These are phyloP conservation scores for Drosophila pectinifera DNA, from an alignment of 1,140 invertebrate genomes.

Conservation along the genomic window DNA sequence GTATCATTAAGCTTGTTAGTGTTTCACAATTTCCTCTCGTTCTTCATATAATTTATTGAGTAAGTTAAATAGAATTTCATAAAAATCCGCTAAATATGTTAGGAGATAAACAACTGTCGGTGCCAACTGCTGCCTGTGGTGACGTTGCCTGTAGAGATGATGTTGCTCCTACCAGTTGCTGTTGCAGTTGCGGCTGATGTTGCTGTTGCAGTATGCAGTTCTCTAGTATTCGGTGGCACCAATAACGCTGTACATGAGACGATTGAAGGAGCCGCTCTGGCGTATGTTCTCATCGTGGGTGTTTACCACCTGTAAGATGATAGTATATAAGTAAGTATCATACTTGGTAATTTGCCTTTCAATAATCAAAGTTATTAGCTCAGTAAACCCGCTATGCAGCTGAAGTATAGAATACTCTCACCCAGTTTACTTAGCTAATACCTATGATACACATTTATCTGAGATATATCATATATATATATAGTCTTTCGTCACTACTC, in stretches of 20 bases:
- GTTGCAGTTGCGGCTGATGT: constrained; percentile 42
- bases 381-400: background rate
- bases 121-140: constrained; percentile 47
- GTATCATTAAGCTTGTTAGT: constrained; percentile 67
- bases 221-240: constrained; percentile 90
- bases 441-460: background rate
- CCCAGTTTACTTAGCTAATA: background rate
- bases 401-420: no score
- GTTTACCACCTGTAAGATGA: constrained; percentile 82
- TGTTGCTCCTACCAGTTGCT: constrained; percentile 27
- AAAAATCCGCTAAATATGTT: constrained; percentile 81
- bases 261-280: constrained; percentile 95
- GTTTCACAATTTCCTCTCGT: constrained; percentile 54
- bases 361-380: background rate
- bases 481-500: constrained; percentile 34
- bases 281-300: constrained; percentile 91
- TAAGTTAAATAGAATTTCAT: constrained; percentile 80
- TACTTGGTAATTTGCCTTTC: background rate
- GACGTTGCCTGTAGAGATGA: constrained; percentile 39
- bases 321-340: background rate
- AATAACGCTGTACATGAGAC: constrained; percentile 95
- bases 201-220: constrained; percentile 38
- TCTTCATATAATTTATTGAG: constrained; percentile 75
- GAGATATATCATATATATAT: no score
- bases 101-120: constrained; percentile 65